These are phyloP conservation scores for Cydia strobilella DNA, from an alignment of 1,140 invertebrate species.

Conservation along the genomic window DNA sequence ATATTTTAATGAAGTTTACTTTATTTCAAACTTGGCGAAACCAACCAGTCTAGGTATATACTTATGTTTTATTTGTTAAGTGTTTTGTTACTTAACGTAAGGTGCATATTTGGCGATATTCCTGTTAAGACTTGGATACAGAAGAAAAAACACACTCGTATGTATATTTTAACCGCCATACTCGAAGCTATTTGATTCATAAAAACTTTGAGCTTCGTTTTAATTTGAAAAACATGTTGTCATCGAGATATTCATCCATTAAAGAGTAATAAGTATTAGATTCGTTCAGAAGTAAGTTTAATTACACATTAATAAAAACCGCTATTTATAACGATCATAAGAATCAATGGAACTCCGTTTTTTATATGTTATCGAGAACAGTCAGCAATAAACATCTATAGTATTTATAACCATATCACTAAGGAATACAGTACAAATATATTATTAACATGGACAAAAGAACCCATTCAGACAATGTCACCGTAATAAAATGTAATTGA, in stretches of 20 bases:
- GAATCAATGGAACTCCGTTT: background rate
- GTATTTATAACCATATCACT: background rate
- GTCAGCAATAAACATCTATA: background rate
- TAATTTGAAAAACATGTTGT: too few species aligned
- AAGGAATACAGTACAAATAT: background rate
- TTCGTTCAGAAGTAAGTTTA: background rate
- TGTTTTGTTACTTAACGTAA: too few species aligned
- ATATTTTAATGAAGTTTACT: background rate
- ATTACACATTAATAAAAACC: background rate
- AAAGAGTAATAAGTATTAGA: background rate
- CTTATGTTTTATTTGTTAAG: too few species aligned
- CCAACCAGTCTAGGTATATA: too few species aligned
- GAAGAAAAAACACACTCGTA: too few species aligned
- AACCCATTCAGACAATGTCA: background rate
- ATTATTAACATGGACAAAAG: background rate
- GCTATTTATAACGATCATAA: background rate
- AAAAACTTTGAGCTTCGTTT: too few species aligned
- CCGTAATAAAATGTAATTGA: constrained; percentile 19
- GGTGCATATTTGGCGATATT: too few species aligned
- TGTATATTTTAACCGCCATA: too few species aligned
- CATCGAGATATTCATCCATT: too few species aligned
- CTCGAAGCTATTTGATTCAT: too few species aligned
- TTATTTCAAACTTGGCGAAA: background rate
- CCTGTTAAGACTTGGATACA: too few species aligned
- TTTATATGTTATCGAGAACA: background rate